A percentile compares a stretch with the other conserved stretches of the same genome.
phyloP scores from a whole-genome alignment of 1,140 invertebrate species.

The Chironomus tepperi region DNA sequence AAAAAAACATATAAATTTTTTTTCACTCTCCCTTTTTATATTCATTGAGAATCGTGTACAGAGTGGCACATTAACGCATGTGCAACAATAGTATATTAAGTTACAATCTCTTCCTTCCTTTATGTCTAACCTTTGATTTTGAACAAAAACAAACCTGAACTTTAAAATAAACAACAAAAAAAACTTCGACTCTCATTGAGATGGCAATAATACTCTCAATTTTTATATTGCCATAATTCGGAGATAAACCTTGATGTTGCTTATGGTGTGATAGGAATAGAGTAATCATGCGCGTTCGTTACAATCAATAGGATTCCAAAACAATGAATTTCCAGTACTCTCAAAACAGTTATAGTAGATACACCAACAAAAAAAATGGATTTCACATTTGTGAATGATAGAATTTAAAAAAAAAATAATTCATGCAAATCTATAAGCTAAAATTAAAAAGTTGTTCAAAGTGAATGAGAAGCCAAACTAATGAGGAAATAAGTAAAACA shows the following conservation, averaged over 20 bases:
- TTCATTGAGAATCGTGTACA: background rate
- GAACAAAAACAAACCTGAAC: no score
- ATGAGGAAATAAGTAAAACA: no score
- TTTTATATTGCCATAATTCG: background rate
- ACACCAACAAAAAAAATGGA: constrained; percentile 12
- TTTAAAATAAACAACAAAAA: no score
- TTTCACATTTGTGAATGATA: background rate
- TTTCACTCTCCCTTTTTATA: background rate
- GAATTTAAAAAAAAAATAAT: no score
- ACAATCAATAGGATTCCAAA: background rate
- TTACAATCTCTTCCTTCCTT: background rate
- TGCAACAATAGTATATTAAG: background rate
- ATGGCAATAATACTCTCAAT: background rate
- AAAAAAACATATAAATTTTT: background rate
- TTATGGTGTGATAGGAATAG: background rate
- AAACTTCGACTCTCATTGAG: no score
- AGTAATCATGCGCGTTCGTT: background rate
- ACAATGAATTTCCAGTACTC: constrained; percentile 7
- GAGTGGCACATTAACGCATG: background rate
- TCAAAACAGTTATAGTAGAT: background rate
- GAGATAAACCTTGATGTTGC: background rate
- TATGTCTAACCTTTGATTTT: background rate
- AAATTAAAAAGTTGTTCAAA: no score
- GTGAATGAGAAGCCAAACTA: no score
- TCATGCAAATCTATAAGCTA: no score